Base-by-base conservation (phyloP, 1,140 invertebrate genomes). In the Drosophila pectinifera region DNA sequence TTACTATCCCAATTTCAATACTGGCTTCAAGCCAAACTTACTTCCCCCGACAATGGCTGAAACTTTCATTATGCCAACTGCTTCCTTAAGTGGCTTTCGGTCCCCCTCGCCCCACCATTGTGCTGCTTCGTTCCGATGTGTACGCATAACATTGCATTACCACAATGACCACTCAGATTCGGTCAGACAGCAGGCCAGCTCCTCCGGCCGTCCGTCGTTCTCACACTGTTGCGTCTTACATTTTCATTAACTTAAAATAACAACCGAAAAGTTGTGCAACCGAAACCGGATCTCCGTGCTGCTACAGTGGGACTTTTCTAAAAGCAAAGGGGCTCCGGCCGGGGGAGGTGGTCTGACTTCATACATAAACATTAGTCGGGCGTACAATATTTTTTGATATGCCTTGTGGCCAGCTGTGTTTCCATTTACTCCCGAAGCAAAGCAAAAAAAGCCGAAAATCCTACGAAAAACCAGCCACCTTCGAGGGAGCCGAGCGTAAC, bases 201-300 rank as follows among this genome's bases (percentile, higher is more conserved):
- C 41, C 16, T 5, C 18, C 14, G 18, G 7, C 51, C 51, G 14
- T 46, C 5, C 14, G 13, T 31, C 20, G 6, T 46, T 18, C 31
- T 20, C 36, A 14, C 36, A 22, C 18, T 34, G 46, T 39, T 56
- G 67, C 65, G 39, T 80, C 73, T 80, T 80, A 80, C 80, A 77
- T 85, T 84, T 84, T 84, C 81, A 85, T 84, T 84, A 84, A 80
- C 81, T 80, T 85, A 57, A 80, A 84, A 84, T 84, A 84, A 85
- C 80, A 84, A 73, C 65, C 62, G 72, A 76, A 84, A 53, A 84
- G 81, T 84, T 84, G 43, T 65, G 64, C 59, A 68, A 65, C 61
- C 61, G 45, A 68, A 65, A 68, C 45, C 64, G 59, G 59, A 65
- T 51, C 64, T 67, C 64, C 24, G 13, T 31, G 18, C 11, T 48